Percentiles rank a stretch among this genome's conserved stretches.
phyloP scores from a whole-genome alignment of 2,888 invertebrate species.

The Hyposoter dolosus region DNA sequence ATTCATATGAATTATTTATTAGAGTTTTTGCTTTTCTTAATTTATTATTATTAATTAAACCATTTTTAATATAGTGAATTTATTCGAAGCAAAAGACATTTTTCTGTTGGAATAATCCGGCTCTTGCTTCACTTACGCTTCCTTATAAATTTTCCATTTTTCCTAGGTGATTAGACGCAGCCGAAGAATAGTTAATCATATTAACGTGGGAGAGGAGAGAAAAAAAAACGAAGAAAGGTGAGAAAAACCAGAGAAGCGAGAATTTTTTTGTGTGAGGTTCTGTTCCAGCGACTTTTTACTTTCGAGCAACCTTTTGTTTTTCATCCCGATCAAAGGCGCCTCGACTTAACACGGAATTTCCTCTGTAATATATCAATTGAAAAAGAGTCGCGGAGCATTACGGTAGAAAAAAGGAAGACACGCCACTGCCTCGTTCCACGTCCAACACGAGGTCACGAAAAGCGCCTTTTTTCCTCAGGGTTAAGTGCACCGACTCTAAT shows the following conservation, averaged over 20 bases:
- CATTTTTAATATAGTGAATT: too few species aligned
- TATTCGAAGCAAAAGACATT: not conserved
- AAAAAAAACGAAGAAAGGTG: constrained; percentile 9
- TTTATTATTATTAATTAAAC: too few species aligned
- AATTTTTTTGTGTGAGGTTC: not conserved
- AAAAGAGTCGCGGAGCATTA: constrained; percentile 2
- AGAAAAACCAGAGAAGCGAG: not conserved
- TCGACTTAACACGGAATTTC: not conserved
- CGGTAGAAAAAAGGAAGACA: constrained; percentile 28
- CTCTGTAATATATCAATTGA: constrained; percentile 29
- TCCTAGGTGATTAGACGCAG: not conserved
- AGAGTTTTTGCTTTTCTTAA: too few species aligned
- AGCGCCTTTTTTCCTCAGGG: constrained; percentile 31
- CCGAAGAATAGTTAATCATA: not conserved
- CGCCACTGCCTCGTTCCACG: not conserved
- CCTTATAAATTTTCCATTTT: not conserved
- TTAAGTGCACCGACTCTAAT: constrained; percentile 59
- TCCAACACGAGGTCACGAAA: constrained; percentile 9
- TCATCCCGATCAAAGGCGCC: not conserved
- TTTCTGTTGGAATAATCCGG: not conserved
- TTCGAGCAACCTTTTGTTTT: not conserved
- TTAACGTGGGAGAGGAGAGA: not conserved
- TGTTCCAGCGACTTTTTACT: not conserved
- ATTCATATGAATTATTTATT: too few species aligned
- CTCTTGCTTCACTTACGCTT: not conserved